Evolutionary conservation across 2,888 invertebrate species (phyloP).

Genomic region (Cyrtodaria siliqua): DNA sequence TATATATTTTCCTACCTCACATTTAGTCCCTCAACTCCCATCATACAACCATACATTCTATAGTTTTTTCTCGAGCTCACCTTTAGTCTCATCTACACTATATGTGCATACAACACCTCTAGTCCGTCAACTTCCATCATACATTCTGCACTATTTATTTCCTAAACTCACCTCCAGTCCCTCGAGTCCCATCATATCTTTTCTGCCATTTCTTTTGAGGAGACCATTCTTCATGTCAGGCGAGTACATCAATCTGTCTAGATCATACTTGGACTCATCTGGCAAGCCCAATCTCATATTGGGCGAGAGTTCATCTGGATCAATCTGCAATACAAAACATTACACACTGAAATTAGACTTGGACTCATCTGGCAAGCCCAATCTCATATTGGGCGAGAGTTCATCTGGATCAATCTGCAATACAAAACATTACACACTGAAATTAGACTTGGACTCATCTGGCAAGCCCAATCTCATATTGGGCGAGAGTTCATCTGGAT

Average conservation of each 20-base stretch:
- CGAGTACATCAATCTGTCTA: conserved; percentile 67
- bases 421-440: conserved; percentile 10
- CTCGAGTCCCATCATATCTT: conserved; percentile 49
- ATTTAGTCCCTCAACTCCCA: too few species aligned
- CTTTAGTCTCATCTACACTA: too few species aligned
- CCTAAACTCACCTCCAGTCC: conserved; percentile 40
- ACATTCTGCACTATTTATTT: too few species aligned
- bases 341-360: conserved; percentile 63
- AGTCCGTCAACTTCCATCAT: too few species aligned
- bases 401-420: conserved; percentile 63
- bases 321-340: conserved; percentile 32
- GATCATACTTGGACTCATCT: conserved; percentile 68
- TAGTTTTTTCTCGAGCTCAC: too few species aligned
- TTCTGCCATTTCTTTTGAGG: conserved; percentile 31
- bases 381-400: conserved; percentile 64
- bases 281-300: conserved; percentile 68
- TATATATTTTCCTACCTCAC: too few species aligned
- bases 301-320: conserved; percentile 65
- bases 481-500: conserved; percentile 65
- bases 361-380: conserved; percentile 69
- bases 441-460: conserved; percentile 68
- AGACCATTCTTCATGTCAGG: conserved; percentile 53
- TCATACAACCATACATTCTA: too few species aligned
- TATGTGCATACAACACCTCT: too few species aligned
- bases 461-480: conserved; percentile 68